phyloP scores from a whole-genome alignment of 2,797 vertebrate species.

The Uromys caudimaculatus region DNA sequence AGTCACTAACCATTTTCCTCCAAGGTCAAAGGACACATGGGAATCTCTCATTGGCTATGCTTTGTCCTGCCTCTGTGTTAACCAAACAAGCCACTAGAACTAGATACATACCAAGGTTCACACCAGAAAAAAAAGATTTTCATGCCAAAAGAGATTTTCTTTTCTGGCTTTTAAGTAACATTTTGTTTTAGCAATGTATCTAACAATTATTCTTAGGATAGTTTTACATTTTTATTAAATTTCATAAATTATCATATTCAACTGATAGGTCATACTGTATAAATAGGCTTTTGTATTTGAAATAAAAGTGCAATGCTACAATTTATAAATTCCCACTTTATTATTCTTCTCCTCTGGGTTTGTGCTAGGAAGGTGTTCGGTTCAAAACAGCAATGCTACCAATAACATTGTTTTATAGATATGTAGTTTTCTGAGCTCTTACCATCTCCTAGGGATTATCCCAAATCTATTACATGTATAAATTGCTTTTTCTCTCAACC shows the following conservation, averaged over 20 bases:
- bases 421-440: neutral
- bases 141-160: neutral
- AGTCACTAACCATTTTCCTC: neutral
- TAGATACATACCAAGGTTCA: neutral
- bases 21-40: neutral
- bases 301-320: neutral
- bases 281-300: conserved; percentile 2
- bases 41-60: neutral
- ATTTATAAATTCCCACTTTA: neutral
- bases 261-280: neutral
- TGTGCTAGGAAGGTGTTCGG: neutral
- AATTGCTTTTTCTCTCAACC: neutral
- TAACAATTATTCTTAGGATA: neutral
- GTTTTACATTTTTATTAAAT: neutral
- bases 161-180: neutral
- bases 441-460: neutral
- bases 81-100: neutral
- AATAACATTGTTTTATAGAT: neutral
- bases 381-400: neutral
- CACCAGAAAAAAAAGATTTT: neutral
- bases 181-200: conserved; percentile 41
- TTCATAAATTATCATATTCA: conserved; percentile 31
- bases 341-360: neutral
- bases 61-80: neutral
- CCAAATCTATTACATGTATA: neutral